Conservation (phyloP, 2,113 vertebrate genomes). For the Phocoena sinus region DNA sequence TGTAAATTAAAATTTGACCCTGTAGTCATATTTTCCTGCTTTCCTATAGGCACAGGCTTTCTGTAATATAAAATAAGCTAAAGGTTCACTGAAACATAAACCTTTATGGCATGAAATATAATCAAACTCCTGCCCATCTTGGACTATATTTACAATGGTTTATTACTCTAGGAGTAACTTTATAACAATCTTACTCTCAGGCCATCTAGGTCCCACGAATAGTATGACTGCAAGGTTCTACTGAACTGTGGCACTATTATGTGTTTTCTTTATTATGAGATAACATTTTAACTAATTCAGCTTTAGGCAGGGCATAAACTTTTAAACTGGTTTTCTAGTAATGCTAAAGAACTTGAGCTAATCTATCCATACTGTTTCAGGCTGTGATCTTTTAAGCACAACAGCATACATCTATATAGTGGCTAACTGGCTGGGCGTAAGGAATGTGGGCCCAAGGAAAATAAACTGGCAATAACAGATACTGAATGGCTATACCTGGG, state of each 20-base stretch:
- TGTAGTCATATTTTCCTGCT: neutral
- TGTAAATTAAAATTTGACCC: neutral
- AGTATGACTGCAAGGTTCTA: neutral
- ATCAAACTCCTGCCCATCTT: neutral
- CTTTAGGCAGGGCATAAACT: neutral
- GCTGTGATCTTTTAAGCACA: neutral
- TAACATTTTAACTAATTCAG: slow-evolving; percentile 19
- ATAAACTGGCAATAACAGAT: neutral
- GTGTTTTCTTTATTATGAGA: neutral
- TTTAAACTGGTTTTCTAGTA: slow-evolving; percentile 28
- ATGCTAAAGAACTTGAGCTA: neutral
- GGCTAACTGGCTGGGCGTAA: neutral
- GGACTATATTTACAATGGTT: neutral
- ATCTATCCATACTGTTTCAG: neutral
- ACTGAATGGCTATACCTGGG: neutral
- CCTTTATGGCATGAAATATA: neutral
- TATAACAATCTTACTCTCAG: neutral
- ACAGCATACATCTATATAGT: neutral
- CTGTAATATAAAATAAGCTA: neutral
- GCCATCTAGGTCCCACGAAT: neutral
- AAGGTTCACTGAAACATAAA: neutral
- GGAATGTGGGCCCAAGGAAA: neutral
- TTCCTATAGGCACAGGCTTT: neutral
- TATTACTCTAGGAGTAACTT: slow-evolving; percentile 18
- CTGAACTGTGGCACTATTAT: neutral